Evolutionary conservation across 2,888 invertebrate genomes (phyloP), one percentile per base, ranked within the genome.

Genomic region (Aromia moschata): DNA sequence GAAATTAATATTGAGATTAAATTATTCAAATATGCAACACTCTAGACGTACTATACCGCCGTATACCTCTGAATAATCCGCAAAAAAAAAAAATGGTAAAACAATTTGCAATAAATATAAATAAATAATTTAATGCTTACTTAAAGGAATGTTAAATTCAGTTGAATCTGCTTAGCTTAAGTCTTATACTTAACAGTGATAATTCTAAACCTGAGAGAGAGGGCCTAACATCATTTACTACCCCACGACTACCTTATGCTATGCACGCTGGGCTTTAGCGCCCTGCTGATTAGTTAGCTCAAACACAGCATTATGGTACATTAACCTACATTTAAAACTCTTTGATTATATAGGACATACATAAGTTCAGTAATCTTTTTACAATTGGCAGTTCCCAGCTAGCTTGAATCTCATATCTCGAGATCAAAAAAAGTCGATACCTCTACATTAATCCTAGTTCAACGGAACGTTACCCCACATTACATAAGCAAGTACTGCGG

Each of bases 311-410:
- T 73, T 73, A 74, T 77, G 72, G 71, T 77, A 75, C 72, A 72
- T 73, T 76, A 71, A 78, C 77, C 76, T 79, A 78, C 77, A 72
- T 71, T n/a, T 73, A 72, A 74, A 74, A 73, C 71, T 74, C 74
- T 75, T 49, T 71, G 73, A 72, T 72, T 74, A 74, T 71, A 76
- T 76, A 77, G 72, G 77, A 79, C 79, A 77, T 80, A 80, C 80
- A 79, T 76, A 72, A 73, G 70, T 74, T 75, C 72, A 68, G 70
- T 71, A 76, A 77, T 79, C 78, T 80, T 81, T 81, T 78, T 80
- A 80, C 79, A 80, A 77, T 78, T 81, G 81, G 81, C 81, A 81
- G 81, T 81, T 78, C 81, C 81, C 79, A 79, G 80, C 81, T 80
- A 81, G 81, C 80, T 77, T 76, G 75, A 77, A 74, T 76, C 78